These are phyloP conservation scores for Thereva unica DNA, from an alignment of 2,888 invertebrate species.

Conservation along the genomic window DNA sequence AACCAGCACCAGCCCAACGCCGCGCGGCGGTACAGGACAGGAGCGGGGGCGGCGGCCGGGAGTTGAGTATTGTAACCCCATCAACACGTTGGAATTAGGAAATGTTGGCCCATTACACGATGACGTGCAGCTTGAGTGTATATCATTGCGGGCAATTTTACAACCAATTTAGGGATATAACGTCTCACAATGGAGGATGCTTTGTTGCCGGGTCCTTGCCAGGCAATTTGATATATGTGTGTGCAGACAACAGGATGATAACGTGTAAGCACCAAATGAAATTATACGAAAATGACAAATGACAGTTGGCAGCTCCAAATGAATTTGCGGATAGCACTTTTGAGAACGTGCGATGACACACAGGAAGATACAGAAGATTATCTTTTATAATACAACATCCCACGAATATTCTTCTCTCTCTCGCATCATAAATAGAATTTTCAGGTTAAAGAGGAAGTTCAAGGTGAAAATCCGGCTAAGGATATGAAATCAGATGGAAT, in stretches of 20 bases:
- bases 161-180: slow-evolving; percentile 26
- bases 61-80: too few species aligned
- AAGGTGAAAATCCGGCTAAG: too few species aligned
- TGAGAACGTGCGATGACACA: not conserved
- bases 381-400: slow-evolving; percentile 4
- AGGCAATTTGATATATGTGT: slow-evolving; percentile 6
- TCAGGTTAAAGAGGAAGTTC: not conserved
- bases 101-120: too few species aligned
- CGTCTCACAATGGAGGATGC: slow-evolving; percentile 4
- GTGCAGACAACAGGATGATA: slow-evolving; percentile 10
- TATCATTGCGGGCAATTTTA: slow-evolving; percentile 1
- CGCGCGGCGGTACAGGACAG: too few species aligned
- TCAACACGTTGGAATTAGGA: too few species aligned
- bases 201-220: not conserved
- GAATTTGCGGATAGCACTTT: slow-evolving; percentile 5
- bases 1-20: too few species aligned
- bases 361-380: not conserved
- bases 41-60: too few species aligned
- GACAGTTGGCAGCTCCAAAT: slow-evolving; percentile 19
- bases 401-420: not conserved
- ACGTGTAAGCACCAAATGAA: slow-evolving; percentile 27
- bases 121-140: too few species aligned
- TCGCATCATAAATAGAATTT: not conserved
- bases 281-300: slow-evolving; percentile 28
- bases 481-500: not conserved